Conservation (phyloP, 2,113 vertebrate genomes). For the Mustelus asterias region DNA sequence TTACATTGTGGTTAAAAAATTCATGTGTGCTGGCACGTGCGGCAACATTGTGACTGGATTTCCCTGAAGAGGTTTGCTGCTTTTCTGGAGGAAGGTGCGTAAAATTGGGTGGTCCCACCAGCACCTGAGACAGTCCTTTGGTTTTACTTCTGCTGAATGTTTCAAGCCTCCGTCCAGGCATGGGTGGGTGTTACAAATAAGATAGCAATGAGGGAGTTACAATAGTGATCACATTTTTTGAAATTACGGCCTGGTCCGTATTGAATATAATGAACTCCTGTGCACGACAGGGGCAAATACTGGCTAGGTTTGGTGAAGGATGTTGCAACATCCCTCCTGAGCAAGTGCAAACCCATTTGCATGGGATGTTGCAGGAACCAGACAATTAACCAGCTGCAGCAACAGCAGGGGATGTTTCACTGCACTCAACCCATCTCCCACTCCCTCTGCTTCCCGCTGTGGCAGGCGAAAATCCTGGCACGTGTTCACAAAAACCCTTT, state of each 20-base stretch:
- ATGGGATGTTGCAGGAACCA: neutral
- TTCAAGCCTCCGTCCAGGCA: neutral
- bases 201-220: neutral
- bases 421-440: neutral
- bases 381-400: neutral
- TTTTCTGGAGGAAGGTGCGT: neutral
- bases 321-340: neutral
- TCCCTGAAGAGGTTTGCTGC: neutral
- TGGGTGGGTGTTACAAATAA: neutral
- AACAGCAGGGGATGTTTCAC: neutral
- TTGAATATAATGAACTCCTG: neutral
- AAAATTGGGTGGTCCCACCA: neutral
- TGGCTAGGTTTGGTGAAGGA: neutral
- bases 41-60: neutral
- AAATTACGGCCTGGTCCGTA: neutral
- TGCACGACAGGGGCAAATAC: too few species aligned
- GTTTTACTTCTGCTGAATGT: neutral
- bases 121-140: neutral
- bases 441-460: neutral
- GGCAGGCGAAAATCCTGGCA: neutral
- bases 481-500: neutral
- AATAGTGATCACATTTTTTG: neutral
- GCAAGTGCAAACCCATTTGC: neutral
- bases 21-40: neutral
- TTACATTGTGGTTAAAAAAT: neutral